Percentiles rank a stretch among this genome's conserved stretches.
Evolutionary conservation across 1,140 invertebrate species (phyloP).

Genomic region (Limonius californicus): DNA sequence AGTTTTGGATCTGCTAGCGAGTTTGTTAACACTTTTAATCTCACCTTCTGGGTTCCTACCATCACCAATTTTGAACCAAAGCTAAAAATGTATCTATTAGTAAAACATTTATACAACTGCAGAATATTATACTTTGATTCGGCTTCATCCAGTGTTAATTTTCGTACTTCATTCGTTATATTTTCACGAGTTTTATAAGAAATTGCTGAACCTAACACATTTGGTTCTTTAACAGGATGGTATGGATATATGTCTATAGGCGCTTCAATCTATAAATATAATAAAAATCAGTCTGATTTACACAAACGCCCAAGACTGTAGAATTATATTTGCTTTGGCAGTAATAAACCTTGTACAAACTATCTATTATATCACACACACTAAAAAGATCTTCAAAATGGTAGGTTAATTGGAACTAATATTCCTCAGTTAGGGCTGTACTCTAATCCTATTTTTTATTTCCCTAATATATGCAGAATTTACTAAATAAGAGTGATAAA

Average conservation of each 20-base stretch:
- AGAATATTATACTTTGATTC: slow-evolving; percentile 43
- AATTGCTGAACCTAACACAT: slow-evolving; percentile 65
- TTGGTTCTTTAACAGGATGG: slow-evolving; percentile 53
- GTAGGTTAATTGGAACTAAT: too few relatives aligned
- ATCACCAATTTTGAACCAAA: slow-evolving; percentile 64
- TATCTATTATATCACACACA: not conserved
- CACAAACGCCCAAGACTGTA: too few relatives aligned
- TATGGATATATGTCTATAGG: slow-evolving; percentile 60
- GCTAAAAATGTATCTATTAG: slow-evolving; percentile 42
- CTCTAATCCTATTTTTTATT: too few relatives aligned
- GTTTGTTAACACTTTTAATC: slow-evolving; percentile 58
- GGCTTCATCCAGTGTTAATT: slow-evolving; percentile 48
- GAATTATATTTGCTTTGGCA: too few relatives aligned
- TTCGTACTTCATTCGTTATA: slow-evolving; percentile 47
- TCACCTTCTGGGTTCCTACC: slow-evolving; percentile 64
- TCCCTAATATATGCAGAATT: too few relatives aligned
- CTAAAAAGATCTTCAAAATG: too few relatives aligned
- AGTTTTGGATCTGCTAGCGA: slow-evolving; percentile 50
- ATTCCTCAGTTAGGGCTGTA: too few relatives aligned
- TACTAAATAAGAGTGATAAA: too few relatives aligned
- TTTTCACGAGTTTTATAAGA: slow-evolving; percentile 54
- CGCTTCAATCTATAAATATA: not conserved
- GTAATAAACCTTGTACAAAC: not conserved
- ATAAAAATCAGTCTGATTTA: too few relatives aligned
- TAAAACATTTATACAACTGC: not conserved